A percentile compares a stretch with the other conserved stretches of the same genome.
These are phyloP conservation scores for Falco biarmicus DNA, from an alignment of 2,797 vertebrate species.

Conservation along the genomic window DNA sequence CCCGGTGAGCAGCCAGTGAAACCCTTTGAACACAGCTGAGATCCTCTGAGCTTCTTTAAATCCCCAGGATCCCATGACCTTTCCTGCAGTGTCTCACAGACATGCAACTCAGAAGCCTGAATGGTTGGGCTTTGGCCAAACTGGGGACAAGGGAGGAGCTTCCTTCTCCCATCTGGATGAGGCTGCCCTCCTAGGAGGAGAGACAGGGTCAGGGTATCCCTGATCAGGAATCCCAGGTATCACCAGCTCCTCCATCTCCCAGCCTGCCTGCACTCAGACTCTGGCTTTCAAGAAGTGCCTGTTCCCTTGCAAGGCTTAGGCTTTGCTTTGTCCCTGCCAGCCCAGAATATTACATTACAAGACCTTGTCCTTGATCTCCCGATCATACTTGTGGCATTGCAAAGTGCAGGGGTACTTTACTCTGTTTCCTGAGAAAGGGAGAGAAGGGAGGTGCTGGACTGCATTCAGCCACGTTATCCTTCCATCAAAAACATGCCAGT, in stretches of 20 bases:
- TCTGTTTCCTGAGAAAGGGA: background rate
- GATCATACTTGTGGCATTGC: background rate
- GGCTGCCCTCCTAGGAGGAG: background rate
- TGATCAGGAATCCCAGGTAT: background rate
- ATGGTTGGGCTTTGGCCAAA: background rate
- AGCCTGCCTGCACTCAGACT: background rate
- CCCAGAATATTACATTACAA: background rate
- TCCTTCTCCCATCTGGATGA: background rate
- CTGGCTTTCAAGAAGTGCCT: background rate
- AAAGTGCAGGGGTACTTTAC: background rate
- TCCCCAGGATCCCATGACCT: rapidly evolving
- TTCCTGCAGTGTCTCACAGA: background rate
- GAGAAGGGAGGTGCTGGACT: background rate
- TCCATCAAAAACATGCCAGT: background rate
- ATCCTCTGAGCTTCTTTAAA: background rate
- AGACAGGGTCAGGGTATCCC: background rate
- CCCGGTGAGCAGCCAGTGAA: conserved; percentile 82
- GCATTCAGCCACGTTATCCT: background rate
- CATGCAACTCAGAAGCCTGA: background rate
- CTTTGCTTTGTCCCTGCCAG: background rate
- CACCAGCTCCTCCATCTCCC: background rate
- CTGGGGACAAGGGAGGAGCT: background rate
- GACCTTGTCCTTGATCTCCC: background rate
- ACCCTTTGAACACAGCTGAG: background rate
- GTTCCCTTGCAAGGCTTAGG: background rate